Evolutionary conservation across 37 sponge, comb jelly and placozoan species (phyloP), one percentile per base, ranked within the genome.

Genomic region (Crambe crambe): DNA sequence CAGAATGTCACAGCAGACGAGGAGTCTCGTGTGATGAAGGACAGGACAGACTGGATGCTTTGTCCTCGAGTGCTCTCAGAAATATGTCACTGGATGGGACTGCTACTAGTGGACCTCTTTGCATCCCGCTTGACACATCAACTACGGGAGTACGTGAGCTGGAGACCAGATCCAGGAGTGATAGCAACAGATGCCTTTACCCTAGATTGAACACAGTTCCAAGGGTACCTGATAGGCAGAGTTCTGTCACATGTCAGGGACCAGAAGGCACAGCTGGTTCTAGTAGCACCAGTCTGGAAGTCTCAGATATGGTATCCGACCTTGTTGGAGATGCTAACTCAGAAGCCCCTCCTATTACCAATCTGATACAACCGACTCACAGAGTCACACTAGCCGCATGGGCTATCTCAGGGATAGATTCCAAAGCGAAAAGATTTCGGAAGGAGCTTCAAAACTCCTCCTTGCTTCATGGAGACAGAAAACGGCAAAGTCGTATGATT

Each of bases 261-360:
- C 22, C 76, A 80, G 34, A 39, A 25, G 31, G 70, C 71, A 12
- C 6, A 35, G 3, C n/a, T 80, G 72, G 61, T 67, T 2, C 68
- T 86, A n/a, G 40, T 86, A 18, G 72, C 81, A 20, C 87, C 87
- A 57, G 77, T 75, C 9, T 80, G 87, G 87, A 68, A 37, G 34
- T 23, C 76, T 3, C 80, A 80, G 38, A 42, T 51, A 25, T 79
- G 87, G 87, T 86, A 75, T 44, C 87, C 81, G n/a, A 20, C 23
- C 2, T 51, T 86, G 8, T 74, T 86, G 58, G 26, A 51, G 2
- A 38, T 61, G 73, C 66, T 77, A 64, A 70, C 37, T 68, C 47
- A 78, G 35, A 3, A 56, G 1, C 85, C 78, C 43, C 62, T 54
- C 38, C 63, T 81, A 18, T 9, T 83, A 2, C 68, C 64, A 25